Evolutionary conservation across 1,140 invertebrate genomes (phyloP).

Genomic region (Ectropis grisescens): DNA sequence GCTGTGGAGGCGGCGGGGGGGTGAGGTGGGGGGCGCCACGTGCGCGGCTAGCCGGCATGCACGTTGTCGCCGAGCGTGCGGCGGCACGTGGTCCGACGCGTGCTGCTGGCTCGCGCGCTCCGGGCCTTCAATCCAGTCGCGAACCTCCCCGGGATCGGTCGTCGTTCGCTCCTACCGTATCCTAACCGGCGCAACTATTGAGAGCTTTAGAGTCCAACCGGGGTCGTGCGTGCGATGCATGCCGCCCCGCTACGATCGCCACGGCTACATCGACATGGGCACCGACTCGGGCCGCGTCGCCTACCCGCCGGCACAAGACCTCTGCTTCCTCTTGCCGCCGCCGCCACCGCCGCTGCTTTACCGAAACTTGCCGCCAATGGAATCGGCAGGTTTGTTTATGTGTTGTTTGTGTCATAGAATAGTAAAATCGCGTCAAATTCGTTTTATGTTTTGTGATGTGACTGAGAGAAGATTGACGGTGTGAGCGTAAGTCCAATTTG

Average conservation of each 20-base stretch:
- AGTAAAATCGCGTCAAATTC: too few species aligned
- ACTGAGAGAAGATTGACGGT: too few species aligned
- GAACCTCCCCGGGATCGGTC: conserved; percentile 29
- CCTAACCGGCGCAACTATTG: conserved; percentile 27
- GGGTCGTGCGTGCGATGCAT: conserved; percentile 17
- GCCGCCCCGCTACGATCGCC: conserved; percentile 33
- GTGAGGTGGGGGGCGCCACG: conserved; percentile 19
- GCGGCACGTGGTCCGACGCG: conserved; percentile 28
- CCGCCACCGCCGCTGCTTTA: conserved; percentile 7
- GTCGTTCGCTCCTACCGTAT: conserved; percentile 13
- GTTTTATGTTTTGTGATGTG: too few species aligned
- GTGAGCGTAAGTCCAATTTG: too few species aligned
- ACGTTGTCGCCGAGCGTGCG: conserved; percentile 28
- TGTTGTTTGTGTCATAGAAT: too few species aligned
- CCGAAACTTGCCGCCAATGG: not conserved
- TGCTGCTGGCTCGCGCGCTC: conserved; percentile 16
- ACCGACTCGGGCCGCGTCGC: conserved; percentile 17
- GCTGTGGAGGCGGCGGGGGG: too few species aligned
- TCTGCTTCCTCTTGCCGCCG: conserved; percentile 12
- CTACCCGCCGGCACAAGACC: not conserved
- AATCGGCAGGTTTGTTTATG: too few species aligned
- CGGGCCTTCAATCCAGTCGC: conserved; percentile 35
- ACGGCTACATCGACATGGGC: conserved; percentile 56
- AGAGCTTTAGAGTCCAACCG: conserved; percentile 20
- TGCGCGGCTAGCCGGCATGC: conserved; percentile 22